Evolutionary conservation across 2,888 invertebrate species (phyloP).

Genomic region (Hybos culiciformis): DNA sequence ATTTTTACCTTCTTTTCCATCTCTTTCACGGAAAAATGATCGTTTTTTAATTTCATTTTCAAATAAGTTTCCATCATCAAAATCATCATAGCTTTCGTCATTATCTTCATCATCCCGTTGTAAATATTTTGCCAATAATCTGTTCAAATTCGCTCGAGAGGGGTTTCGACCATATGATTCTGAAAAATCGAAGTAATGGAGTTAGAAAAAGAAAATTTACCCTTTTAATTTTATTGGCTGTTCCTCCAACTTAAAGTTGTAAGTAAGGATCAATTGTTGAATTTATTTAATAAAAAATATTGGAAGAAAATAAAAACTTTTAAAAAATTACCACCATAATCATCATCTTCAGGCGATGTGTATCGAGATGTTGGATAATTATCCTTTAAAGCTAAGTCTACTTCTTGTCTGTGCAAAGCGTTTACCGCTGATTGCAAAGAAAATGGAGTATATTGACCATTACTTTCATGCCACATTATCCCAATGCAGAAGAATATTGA

Average conservation of each 20-base stretch:
- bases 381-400: constrained; percentile 20
- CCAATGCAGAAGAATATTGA: no score
- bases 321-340: constrained; percentile 29
- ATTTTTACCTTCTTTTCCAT: constrained; percentile 27
- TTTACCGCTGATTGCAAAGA: constrained; percentile 35
- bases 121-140: constrained; percentile 31
- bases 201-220: no score
- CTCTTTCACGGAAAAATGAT: constrained; percentile 32
- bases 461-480: no score
- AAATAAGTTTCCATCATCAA: constrained; percentile 25
- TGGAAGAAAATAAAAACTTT: neutral
- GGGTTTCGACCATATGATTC: constrained; percentile 6
- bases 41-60: constrained; percentile 28
- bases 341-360: constrained; percentile 19
- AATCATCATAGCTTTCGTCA: constrained; percentile 21
- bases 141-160: constrained; percentile 25
- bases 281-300: no score
- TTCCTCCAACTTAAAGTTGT: no score
- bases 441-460: constrained; percentile 25
- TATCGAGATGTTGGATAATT: constrained; percentile 14
- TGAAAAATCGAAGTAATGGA: neutral
- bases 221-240: no score
- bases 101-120: constrained; percentile 27
- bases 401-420: constrained; percentile 32
- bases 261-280: neutral